phyloP scores from a whole-genome alignment of 2,888 invertebrate species.

The Zaprionus bogoriensis region DNA sequence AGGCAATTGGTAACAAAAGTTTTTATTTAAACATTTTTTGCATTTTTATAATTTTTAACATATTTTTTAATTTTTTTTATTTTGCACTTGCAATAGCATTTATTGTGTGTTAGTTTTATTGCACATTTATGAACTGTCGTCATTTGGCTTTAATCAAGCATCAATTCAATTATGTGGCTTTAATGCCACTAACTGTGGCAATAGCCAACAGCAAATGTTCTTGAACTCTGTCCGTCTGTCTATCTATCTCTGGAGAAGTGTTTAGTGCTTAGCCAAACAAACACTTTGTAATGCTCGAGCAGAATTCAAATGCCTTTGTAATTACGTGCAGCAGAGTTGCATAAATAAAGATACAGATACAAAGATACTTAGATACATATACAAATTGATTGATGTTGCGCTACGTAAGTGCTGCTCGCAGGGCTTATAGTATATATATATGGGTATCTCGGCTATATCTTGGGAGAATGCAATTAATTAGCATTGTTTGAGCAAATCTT shows the following conservation, averaged over 20 bases:
- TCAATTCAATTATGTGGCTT: slow-evolving; percentile 4
- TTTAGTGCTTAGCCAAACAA: slow-evolving; percentile 41
- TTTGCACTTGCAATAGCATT: not conserved
- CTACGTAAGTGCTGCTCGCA: slow-evolving; percentile 8
- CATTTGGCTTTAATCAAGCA: slow-evolving; percentile 6
- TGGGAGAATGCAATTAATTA: slow-evolving; percentile 46
- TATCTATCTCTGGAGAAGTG: slow-evolving; percentile 39
- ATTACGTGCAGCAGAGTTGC: slow-evolving; percentile 43
- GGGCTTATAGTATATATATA: not conserved
- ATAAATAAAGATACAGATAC: too few relatives aligned
- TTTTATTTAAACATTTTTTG: not conserved
- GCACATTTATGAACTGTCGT: not conserved
- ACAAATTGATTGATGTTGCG: slow-evolving; percentile 37
- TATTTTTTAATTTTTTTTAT: not conserved
- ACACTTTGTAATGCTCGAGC: slow-evolving; percentile 19
- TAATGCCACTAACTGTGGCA: slow-evolving; percentile 51
- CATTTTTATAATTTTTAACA: not conserved
- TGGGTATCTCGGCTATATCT: slow-evolving; percentile 7
- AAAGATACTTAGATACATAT: too few relatives aligned
- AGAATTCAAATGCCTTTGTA: slow-evolving; percentile 49
- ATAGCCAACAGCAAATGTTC: slow-evolving; percentile 56
- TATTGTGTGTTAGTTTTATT: not conserved
- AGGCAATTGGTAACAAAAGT: not conserved
- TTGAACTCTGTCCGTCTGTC: too few relatives aligned
- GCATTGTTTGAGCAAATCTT: slow-evolving; percentile 25